These are phyloP conservation scores for Diadumene lineata DNA, from an alignment of 92 coral and sea anemone species.

Conservation along the genomic window DNA sequence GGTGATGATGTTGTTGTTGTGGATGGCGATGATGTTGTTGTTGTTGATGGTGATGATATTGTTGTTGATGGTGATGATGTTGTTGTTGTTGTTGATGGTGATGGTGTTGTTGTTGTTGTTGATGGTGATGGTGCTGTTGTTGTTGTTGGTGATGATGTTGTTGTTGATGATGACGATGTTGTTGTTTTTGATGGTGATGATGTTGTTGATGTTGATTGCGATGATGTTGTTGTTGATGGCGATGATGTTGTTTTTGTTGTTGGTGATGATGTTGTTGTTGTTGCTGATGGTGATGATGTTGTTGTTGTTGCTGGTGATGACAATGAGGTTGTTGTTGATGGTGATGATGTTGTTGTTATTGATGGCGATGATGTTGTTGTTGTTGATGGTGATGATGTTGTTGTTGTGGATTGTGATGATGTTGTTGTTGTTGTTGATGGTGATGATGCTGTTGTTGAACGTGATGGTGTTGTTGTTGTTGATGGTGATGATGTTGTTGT, in stretches of 20 bases:
- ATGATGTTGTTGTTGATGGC: background rate
- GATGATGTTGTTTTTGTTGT: background rate
- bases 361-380: background rate
- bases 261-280: background rate
- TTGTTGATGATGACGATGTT: background rate
- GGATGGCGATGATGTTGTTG: background rate
- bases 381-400: background rate
- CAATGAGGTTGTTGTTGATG: background rate
- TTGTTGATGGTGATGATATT: background rate
- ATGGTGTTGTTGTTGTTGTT: background rate
- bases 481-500: background rate
- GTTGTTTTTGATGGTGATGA: background rate
- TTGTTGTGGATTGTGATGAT: background rate
- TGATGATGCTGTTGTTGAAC: background rate
- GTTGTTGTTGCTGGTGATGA: background rate
- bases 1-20: background rate
- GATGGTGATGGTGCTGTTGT: background rate
- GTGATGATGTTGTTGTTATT: background rate
- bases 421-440: background rate
- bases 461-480: background rate
- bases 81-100: background rate
- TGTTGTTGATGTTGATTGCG: background rate
- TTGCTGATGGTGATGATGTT: background rate
- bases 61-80: background rate
- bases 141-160: background rate